Evolutionary conservation across 2,113 vertebrate genomes (phyloP).

Genomic region (Phaethornis superciliosus): DNA sequence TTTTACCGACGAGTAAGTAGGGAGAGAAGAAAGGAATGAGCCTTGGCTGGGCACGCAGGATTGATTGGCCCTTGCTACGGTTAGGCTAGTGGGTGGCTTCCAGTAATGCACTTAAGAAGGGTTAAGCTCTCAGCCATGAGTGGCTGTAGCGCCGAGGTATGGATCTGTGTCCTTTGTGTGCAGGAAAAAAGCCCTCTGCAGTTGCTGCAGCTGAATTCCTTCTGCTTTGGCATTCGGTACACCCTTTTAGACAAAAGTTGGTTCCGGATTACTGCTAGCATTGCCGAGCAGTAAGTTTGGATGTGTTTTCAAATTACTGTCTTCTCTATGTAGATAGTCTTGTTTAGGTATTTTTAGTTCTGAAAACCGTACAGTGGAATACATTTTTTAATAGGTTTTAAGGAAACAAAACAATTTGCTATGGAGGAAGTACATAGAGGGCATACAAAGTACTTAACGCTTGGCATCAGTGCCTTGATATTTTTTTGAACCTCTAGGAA

Average conservation of each 20-base stretch:
- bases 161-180: constrained; percentile 72
- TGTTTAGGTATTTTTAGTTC: neutral
- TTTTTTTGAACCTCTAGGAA: constrained; percentile 65
- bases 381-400: neutral
- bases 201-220: constrained; percentile 31
- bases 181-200: constrained; percentile 36
- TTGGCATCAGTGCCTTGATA: constrained; percentile 17
- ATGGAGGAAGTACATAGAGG: neutral
- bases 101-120: neutral
- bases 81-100: neutral
- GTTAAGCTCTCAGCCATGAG: constrained; percentile 16
- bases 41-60: neutral
- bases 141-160: constrained; percentile 30
- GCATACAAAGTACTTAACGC: neutral
- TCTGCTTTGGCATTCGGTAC: neutral
- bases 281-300: neutral
- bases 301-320: neutral
- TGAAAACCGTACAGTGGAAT: neutral
- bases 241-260: neutral
- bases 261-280: neutral
- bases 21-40: neutral
- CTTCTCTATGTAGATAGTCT: neutral
- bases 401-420: neutral
- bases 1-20: neutral
- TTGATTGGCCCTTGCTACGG: neutral